Percentiles rank a stretch among this genome's conserved stretches.
phyloP scores from a whole-genome alignment of 37 sponge, comb jelly and placozoan genomes.

The Amphimedon queenslandica region DNA sequence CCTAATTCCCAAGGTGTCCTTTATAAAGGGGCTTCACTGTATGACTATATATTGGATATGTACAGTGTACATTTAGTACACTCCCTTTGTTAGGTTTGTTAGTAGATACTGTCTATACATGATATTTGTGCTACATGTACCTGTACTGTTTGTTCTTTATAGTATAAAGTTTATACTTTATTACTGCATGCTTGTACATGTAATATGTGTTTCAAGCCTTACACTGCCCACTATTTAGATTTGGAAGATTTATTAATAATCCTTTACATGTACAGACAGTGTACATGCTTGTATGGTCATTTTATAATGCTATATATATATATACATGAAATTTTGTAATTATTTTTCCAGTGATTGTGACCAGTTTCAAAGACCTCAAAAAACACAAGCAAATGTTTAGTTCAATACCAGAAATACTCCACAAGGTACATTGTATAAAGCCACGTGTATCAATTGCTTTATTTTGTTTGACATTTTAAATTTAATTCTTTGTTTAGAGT shows the following conservation, averaged over 20 bases:
- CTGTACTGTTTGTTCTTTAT: not conserved
- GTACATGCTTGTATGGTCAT: not conserved
- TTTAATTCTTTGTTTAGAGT: constrained; percentile 14
- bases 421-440: constrained; percentile 33
- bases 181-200: not conserved
- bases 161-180: not conserved
- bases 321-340: not conserved
- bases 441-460: no score
- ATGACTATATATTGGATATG: no score
- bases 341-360: constrained; percentile 36
- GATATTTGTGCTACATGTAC: not conserved
- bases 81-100: no score
- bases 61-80: no score
- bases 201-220: constrained; percentile 10
- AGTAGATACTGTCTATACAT: not conserved
- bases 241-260: no score
- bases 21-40: no score
- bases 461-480: constrained; percentile 3
- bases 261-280: not conserved
- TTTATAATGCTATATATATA: not conserved
- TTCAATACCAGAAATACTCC: constrained; percentile 43
- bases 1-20: no score
- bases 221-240: no score
- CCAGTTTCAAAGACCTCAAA: constrained; percentile 69
- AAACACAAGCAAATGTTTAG: constrained; percentile 60